Evolutionary conservation across 1,140 invertebrate genomes (phyloP), one percentile per base, ranked within the genome.

Genomic region (Drosophila miranda): DNA sequence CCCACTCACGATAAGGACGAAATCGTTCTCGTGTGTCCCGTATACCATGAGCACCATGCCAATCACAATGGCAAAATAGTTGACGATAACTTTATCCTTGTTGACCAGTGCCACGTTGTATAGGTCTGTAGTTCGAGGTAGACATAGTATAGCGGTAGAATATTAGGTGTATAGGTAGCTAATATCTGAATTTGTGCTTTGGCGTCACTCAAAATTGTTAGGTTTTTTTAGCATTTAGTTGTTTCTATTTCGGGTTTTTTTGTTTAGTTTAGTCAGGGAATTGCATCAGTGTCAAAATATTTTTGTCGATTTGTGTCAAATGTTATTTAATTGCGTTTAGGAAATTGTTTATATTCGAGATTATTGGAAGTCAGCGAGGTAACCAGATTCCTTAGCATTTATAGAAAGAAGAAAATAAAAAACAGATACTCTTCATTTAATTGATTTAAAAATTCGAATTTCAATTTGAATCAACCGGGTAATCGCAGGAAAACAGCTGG

Each of bases 1-100:
- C 0, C 9, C 8, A 34, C 2, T 11, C 34, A 5, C 4, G 4
- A 5, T 9, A 46, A 77, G 0, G 53, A 75, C 6, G 81, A 81
- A 30, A 58, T 86, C 0, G 6, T 86, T 0, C 51, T 86, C 7
- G 86, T 73, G 59, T 86, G 81, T 21, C 81, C 81, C 52, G 64
- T 86, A 14, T 77, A 78, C 26, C 82, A 86, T 6, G 81, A 86
- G 3, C 74, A 63, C 44, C 82, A 71, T 52, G 45, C 64, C 23
- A 58, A 54, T 45, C 78, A 64, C 2, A 78, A 75, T 30, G 81
- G 81, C 14, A 61, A 78, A 1, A 43, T 77, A 11, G 26, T 87
- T 0, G 82, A 86, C 11, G 69, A 86, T 8, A 78, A 86, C 46
- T 58, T 86, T n/a, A 74, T 86, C 1, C 44, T 75, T 2, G 77